Percentiles rank a stretch among this genome's conserved stretches.
These are phyloP conservation scores for Stenolophus ochropezus DNA, from an alignment of 2,888 invertebrate species.

Conservation along the genomic window DNA sequence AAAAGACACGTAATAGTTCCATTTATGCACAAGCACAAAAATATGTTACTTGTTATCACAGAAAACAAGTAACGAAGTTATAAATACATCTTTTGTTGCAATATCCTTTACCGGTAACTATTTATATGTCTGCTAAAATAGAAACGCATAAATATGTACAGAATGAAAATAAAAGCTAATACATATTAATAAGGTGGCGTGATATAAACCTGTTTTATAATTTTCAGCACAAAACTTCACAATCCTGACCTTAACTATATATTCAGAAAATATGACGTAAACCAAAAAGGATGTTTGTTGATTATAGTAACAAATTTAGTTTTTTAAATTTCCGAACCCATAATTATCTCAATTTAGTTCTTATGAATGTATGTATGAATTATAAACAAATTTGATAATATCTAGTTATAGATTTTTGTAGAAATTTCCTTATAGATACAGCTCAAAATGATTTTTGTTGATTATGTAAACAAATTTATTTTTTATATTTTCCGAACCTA, in stretches of 20 bases:
- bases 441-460: too few species aligned
- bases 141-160: neutral
- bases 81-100: neutral
- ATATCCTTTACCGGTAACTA: neutral
- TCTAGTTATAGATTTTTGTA: too few species aligned
- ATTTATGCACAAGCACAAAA: too few species aligned
- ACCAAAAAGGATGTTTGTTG: neutral
- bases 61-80: neutral
- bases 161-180: constrained; percentile 8
- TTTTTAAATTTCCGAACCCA: too few species aligned
- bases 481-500: too few species aligned
- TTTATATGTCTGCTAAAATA: constrained; percentile 15
- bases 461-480: too few species aligned
- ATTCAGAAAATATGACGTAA: neutral
- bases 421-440: too few species aligned
- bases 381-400: too few species aligned
- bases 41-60: neutral
- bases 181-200: constrained; percentile 34
- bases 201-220: constrained; percentile 13
- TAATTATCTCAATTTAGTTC: too few species aligned
- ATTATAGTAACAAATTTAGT: neutral
- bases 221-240: neutral
- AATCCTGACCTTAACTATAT: constrained; percentile 5
- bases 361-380: too few species aligned
- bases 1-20: too few species aligned